phyloP scores from a whole-genome alignment of 2,113 vertebrate species.

The Pomatostomus ruficeps region DNA sequence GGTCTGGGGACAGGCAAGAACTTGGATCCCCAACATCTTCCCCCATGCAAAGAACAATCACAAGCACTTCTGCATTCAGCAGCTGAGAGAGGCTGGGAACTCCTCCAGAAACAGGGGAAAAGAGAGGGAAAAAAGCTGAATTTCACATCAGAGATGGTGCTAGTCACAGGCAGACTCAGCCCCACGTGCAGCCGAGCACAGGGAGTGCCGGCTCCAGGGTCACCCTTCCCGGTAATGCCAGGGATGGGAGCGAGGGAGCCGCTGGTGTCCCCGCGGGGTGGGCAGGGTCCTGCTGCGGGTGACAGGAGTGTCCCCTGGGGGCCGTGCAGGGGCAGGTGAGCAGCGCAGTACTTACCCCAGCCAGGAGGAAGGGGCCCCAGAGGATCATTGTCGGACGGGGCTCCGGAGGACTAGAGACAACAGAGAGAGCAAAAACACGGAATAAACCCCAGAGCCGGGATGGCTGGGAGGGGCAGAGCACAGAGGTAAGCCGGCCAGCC shows the following conservation, averaged over 20 bases:
- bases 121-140: neutral
- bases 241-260: accelerated
- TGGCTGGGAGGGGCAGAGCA: neutral
- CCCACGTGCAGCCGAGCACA: neutral
- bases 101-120: neutral
- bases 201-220: neutral
- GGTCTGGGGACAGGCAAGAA: neutral
- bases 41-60: neutral
- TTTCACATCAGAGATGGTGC: neutral
- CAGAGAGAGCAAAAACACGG: conserved; percentile 68
- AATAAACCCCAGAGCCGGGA: neutral
- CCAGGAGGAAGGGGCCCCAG: conserved; percentile 90
- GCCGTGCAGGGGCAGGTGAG: neutral
- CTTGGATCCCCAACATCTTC: neutral
- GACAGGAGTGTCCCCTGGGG: neutral
- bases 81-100: neutral
- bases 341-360: conserved; percentile 88
- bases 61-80: neutral
- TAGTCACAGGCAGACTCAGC: neutral
- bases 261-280: neutral
- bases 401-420: conserved; percentile 82
- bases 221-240: accelerated
- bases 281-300: neutral
- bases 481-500: neutral
- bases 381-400: conserved; percentile 89